phyloP scores from a whole-genome alignment of 2,888 invertebrate species.

The Sceliomorpha sp. region DNA sequence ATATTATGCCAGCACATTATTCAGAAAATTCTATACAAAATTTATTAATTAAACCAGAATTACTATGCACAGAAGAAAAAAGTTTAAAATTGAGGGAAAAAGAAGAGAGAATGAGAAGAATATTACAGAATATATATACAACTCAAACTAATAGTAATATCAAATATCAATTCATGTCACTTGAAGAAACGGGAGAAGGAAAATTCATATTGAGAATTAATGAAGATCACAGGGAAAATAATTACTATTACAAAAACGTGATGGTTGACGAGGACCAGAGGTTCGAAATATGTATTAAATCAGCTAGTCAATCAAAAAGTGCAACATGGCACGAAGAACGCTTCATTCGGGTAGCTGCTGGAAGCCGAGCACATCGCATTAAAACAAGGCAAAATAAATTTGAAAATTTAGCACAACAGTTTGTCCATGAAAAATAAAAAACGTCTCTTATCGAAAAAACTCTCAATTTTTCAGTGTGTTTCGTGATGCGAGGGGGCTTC shows the following conservation, averaged over 20 bases:
- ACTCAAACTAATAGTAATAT: no score
- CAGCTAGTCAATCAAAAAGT: conserved; percentile 10
- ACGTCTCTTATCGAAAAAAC: no score
- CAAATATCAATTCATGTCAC: not conserved
- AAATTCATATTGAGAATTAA: not conserved
- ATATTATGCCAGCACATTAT: no score
- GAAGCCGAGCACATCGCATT: conserved; percentile 26
- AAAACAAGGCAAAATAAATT: conserved; percentile 22
- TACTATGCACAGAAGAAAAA: no score
- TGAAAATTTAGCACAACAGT: conserved; percentile 3
- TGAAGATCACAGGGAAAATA: not conserved
- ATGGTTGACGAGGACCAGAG: conserved; percentile 14
- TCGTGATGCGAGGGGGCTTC: no score
- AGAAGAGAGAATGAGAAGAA: no score
- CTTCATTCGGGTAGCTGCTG: conserved; percentile 23
- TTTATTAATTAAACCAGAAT: no score
- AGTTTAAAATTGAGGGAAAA: no score
- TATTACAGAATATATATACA: no score
- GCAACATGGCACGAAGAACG: conserved; percentile 15
- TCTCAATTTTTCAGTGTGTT: no score
- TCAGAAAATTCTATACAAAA: no score
- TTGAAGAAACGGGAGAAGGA: not conserved
- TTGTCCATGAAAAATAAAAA: no score
- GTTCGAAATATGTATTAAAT: conserved; percentile 12
- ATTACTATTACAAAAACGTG: conserved; percentile 9